A percentile compares a stretch with the other conserved stretches of the same genome.
Evolutionary conservation across 1,140 invertebrate genomes (phyloP).

Genomic region (Drosophila teissieri): DNA sequence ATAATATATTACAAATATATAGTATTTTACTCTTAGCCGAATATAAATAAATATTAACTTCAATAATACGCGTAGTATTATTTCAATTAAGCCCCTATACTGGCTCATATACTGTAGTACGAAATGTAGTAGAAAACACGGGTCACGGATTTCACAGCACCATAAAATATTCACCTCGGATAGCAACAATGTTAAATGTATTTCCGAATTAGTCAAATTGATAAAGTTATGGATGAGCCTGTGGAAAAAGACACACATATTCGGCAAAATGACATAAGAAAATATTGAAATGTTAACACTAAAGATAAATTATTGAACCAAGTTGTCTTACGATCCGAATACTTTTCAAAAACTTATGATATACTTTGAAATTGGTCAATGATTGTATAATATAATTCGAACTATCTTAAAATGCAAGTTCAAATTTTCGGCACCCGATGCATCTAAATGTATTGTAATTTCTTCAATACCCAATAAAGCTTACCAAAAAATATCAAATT

Average conservation of each 20-base stretch:
- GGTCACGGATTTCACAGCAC: conserved; percentile 9
- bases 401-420: conserved; percentile 3
- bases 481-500: conserved; percentile 1
- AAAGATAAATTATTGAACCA: neutral
- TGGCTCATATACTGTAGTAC: conserved; percentile 11
- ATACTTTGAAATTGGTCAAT: neutral
- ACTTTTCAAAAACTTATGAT: conserved; percentile 1
- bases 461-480: conserved; percentile 16
- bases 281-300: conserved; percentile 9
- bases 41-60: conserved; percentile 18
- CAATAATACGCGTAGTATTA: conserved; percentile 12
- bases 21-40: conserved; percentile 19
- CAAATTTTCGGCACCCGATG: conserved; percentile 8
- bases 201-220: conserved; percentile 11
- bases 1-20: conserved; percentile 16
- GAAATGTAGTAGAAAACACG: neutral
- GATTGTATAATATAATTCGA: conserved; percentile 3
- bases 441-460: conserved; percentile 14
- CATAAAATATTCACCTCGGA: conserved; percentile 11
- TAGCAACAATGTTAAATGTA: neutral
- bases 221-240: conserved; percentile 6
- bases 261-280: conserved; percentile 7
- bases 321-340: neutral
- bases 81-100: conserved; percentile 17
- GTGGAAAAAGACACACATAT: neutral